Percentiles rank a stretch among this genome's conserved stretches.
These are phyloP conservation scores for Grapholita molesta DNA, from an alignment of 1,140 invertebrate species.

Conservation along the genomic window DNA sequence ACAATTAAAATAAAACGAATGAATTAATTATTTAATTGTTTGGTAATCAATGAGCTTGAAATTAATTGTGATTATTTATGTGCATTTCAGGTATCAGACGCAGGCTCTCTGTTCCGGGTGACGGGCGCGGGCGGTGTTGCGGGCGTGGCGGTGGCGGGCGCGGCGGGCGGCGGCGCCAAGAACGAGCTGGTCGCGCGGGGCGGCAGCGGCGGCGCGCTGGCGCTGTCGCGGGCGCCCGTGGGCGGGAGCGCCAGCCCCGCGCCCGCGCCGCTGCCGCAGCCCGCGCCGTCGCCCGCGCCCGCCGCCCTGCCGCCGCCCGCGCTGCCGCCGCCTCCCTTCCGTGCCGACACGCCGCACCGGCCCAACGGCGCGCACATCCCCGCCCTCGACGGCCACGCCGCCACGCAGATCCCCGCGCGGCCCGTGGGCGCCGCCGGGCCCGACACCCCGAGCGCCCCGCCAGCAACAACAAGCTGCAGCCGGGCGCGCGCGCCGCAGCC, in stretches of 20 bases:
- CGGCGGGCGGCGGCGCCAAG: constrained; percentile 45
- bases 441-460: constrained; percentile 76
- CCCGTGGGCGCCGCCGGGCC: constrained; percentile 62
- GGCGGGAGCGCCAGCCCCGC: constrained; percentile 69
- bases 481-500: constrained; percentile 80
- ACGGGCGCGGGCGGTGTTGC: constrained; percentile 42
- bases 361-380: constrained; percentile 64
- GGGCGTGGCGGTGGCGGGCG: constrained; percentile 30
- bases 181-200: constrained; percentile 65
- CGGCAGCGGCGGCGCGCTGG: constrained; percentile 66
- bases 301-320: constrained; percentile 69
- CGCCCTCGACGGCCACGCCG: constrained; percentile 57
- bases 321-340: constrained; percentile 59
- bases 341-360: constrained; percentile 64
- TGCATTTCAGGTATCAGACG: constrained; percentile 59
- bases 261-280: constrained; percentile 69
- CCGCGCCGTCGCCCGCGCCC: constrained; percentile 69
- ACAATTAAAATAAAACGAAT: too few relatives aligned
- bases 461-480: constrained; percentile 87
- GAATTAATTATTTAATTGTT: too few relatives aligned
- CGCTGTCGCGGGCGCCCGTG: constrained; percentile 64
- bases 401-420: constrained; percentile 57
- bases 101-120: constrained; percentile 67
- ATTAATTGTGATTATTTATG: background rate
- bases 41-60: background rate